Evolutionary conservation across 2,888 invertebrate genomes (phyloP).

Genomic region (Tridacna crocea): DNA sequence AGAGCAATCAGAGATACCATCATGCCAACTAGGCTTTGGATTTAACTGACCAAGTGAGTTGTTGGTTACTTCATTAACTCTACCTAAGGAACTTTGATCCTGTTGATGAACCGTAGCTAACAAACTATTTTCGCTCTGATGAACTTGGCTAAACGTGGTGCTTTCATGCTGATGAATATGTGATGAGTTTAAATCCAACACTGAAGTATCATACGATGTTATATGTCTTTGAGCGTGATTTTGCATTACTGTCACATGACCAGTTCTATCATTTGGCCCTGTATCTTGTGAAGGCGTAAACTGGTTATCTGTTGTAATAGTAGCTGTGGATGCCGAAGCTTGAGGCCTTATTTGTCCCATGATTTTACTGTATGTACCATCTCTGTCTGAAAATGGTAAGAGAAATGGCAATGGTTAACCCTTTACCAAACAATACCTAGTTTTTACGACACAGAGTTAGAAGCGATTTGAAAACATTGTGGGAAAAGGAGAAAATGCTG

Average conservation of each 20-base stretch:
- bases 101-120: too few relatives aligned
- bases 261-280: neutral
- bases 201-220: neutral
- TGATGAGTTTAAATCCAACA: neutral
- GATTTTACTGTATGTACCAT: conserved; percentile 35
- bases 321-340: neutral
- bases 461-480: neutral
- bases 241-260: neutral
- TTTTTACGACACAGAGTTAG: too few relatives aligned
- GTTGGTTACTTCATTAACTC: too few relatives aligned
- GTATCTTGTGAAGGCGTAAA: neutral
- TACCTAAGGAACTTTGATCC: too few relatives aligned
- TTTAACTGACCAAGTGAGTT: too few relatives aligned
- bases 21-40: too few relatives aligned
- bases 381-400: conserved; percentile 25
- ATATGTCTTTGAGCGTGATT: neutral
- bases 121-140: too few relatives aligned
- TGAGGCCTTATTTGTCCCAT: neutral
- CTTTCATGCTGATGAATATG: too few relatives aligned
- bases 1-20: too few relatives aligned
- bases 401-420: too few relatives aligned
- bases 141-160: too few relatives aligned
- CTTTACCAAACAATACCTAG: too few relatives aligned
- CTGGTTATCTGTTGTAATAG: neutral
- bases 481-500: neutral